Base-by-base conservation (phyloP, 2,888 invertebrate genomes). In the Epinotia nisella region DNA sequence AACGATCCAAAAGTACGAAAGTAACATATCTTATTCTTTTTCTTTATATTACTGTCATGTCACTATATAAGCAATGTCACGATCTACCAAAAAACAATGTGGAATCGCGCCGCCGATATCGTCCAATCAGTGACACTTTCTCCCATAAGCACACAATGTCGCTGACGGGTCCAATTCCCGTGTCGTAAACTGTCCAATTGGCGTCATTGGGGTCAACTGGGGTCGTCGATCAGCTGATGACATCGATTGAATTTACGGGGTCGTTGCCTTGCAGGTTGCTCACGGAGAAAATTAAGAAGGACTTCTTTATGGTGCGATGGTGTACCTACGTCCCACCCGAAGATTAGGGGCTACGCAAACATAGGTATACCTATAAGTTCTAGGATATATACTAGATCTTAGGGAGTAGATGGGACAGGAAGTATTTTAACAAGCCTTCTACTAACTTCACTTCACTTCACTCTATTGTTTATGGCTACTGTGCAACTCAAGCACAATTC, bases 241-340 rank as follows among this genome's bases (percentile, higher is more conserved):
- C 71, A 71, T 51, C 71, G 71, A 71, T 70, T 70, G 69, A 70
- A 61, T 61, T 70, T 70, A 66, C 55, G 66, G 60, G 71, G 24
- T 60, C 71, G 60, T 66, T 71, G 71, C 24, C 71, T 59, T 55
- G 15, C 66, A 66, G 55, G 66, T 45, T 24, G 19, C 29, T 55
- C 66, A 66, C 51, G 39, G 68, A 59, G 19, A 64, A 13, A 53
- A 17, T 53, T 17, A 19, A 51, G 51, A n/a, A 51, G 0, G 51
- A 51, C 51, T 51, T n/a, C 51, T n/a, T 17, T 11, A 29, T 29
- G 29, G 1, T 45, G 15, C 15, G 15, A 45, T 45, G 45, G 45
- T 15, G n/a, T n/a, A n/a, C n/a, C n/a, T 7, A 7, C 7, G 29
- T 29, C 29, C 29, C 29, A 7, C 45, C 15, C 11, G 15, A 15